Evolutionary conservation across 1,140 invertebrate species (phyloP).

Genomic region (Alviniconcha marisindica): DNA sequence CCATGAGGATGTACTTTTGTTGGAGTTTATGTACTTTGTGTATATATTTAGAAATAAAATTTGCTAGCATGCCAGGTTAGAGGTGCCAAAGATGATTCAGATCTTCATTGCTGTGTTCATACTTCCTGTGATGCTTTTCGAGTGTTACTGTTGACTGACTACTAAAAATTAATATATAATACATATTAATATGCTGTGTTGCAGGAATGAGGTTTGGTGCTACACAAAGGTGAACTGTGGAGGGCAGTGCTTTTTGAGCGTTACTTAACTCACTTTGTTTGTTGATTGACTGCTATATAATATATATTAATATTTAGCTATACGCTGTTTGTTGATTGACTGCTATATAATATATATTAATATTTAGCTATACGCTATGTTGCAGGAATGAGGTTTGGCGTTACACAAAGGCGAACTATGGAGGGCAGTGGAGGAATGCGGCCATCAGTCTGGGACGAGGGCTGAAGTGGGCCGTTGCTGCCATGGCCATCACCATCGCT

Average conservation of each 20-base stretch:
- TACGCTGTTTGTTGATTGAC: too few species aligned
- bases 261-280: too few species aligned
- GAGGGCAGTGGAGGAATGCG: slow-evolving; percentile 66
- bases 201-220: slow-evolving; percentile 88
- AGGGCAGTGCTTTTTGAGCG: slow-evolving; percentile 54
- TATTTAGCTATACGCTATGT: slow-evolving; percentile 30
- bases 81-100: too few species aligned
- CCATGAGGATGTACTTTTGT: too few species aligned
- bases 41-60: too few species aligned
- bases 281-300: too few species aligned
- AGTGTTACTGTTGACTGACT: not conserved
- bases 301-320: not conserved
- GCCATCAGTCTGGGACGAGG: slow-evolving; percentile 79
- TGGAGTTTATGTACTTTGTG: too few species aligned
- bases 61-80: too few species aligned
- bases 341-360: not conserved
- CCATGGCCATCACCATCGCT: slow-evolving; percentile 82
- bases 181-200: slow-evolving; percentile 36
- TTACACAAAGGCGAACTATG: slow-evolving; percentile 77
- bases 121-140: too few species aligned
- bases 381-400: slow-evolving; percentile 88
- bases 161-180: not conserved
- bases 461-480: slow-evolving; percentile 80
- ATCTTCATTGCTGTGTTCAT: too few species aligned
- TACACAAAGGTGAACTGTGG: slow-evolving; percentile 78